Base-by-base conservation (phyloP, 1,140 invertebrate genomes). In the Thrips palmi region DNA sequence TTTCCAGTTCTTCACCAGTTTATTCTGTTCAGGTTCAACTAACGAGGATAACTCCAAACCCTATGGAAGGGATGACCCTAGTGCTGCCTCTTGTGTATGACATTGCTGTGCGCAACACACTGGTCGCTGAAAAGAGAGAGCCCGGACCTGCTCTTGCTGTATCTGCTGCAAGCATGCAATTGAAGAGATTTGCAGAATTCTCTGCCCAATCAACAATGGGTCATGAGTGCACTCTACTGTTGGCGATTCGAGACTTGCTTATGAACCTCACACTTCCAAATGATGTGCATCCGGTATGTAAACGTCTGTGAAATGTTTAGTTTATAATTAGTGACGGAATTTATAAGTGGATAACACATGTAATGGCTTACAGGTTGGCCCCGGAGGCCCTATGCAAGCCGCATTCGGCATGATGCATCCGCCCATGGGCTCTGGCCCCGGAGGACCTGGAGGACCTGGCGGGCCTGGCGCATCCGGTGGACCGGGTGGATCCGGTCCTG, bases 61-160 rank as follows among this genome's bases (percentile, higher is more conserved):
- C 4, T 28, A 22, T 11, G 41, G 83, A 86, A 45, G 74, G 80
- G 12, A 72, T 76, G 6, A 77, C 80, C 3, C 53, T 96, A 17
- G 75, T 89, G 6, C 60, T 93, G 41, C 87, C 88, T 2, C 62
- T 93, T 24, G 74, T 94, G 7, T 89, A 93, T 53, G 88, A 93
- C 54, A 70, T 83, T 28, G 71, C 67, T 44, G 73, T 71, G 12
- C 93, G 94, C 59, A 62, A 78, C 6, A 87, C 86, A 4, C 79
- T 83, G 49, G 60, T 89, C 33, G 82, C 86, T 2, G 84, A 91
- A 46, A 74, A 78, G 48, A 64, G 77, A 2, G 75, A 74, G 52
- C 64, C 67, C 14, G 68, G 64, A 11, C 65, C 65, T 15, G 65
- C 68, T 14, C 59, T 67, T 1, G 65, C 69, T 2, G 68, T 74